Evolutionary conservation across 2,888 invertebrate species (phyloP), one percentile per base, ranked within the genome.

Genomic region (Rotaria socialis): DNA sequence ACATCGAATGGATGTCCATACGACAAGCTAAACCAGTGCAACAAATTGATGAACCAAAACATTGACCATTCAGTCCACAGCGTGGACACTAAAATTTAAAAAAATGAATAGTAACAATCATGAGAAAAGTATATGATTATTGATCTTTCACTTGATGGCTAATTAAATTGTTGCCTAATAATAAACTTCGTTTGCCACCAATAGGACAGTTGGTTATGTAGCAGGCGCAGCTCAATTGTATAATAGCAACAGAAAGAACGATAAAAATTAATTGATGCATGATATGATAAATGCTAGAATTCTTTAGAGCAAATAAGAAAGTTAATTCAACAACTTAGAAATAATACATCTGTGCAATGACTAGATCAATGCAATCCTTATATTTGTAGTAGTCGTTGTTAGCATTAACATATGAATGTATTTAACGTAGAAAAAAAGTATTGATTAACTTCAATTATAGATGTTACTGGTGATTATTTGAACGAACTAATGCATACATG

Each of bases 141-240:
- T 11, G 4, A 41, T 41, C 16, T 35, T 35, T 67, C 35, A 67
- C 67, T 41, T 67, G 67, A 67, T 67, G 67, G 6, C 3, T 67
- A 19, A 0, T 0, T 7, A 35, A 35, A 19, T 35, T 35, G 19
- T 67, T 67, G 0, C 19, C 35, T 4, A 67, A 19, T 19, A 35
- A 5, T 67, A 43, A 55, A 27, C 74, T 85, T 47, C 86, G 52
- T 85, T 86, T 86, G 27, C 86, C 86, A 47, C 86, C 86, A 74
- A 85, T 85, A 56, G 86, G 86, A 85, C 86, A 86, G 35, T 86
- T 86, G 6, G 86, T 86, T 24, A 86, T 86, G 41, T 85, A 86
- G 55, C 86, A 86, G 19, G 85, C 85, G 14, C 2, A 35, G 10
- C 35, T 67, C 16, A 67, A 67, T 41, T 67, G 35, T 16, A 67